These are phyloP conservation scores for Tachysurus vachellii DNA, from an alignment of 2,113 vertebrate species.

Conservation along the genomic window DNA sequence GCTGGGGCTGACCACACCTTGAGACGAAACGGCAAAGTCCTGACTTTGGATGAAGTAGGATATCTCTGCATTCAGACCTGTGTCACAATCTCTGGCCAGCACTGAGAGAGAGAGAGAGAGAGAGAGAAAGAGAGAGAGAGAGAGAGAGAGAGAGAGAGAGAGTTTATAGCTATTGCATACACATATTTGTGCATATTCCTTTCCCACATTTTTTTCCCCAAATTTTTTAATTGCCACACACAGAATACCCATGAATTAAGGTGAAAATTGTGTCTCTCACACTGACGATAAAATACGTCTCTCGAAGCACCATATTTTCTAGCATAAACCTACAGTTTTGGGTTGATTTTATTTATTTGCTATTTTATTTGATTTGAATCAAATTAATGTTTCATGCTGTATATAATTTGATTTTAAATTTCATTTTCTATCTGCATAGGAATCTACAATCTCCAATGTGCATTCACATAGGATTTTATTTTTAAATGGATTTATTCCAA, in stretches of 20 bases:
- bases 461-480: neutral
- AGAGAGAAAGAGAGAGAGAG: constrained; percentile 21
- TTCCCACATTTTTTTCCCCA: neutral
- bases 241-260: neutral
- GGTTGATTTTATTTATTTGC: neutral
- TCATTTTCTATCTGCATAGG: neutral
- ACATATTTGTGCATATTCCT: neutral
- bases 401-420: neutral
- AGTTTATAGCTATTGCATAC: neutral
- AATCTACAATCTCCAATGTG: neutral
- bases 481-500: neutral
- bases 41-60: constrained; percentile 80
- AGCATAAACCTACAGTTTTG: neutral
- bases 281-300: neutral
- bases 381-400: neutral
- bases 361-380: no score
- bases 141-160: neutral
- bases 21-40: constrained; percentile 80
- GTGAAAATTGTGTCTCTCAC: neutral
- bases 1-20: constrained; percentile 80
- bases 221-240: neutral
- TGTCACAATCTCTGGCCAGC: constrained; percentile 84
- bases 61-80: constrained; percentile 81
- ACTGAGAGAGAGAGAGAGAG: constrained; percentile 66
- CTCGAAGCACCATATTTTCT: neutral